These are phyloP conservation scores for Carapus acus DNA, from an alignment of 2,797 vertebrate genomes.

Conservation along the genomic window DNA sequence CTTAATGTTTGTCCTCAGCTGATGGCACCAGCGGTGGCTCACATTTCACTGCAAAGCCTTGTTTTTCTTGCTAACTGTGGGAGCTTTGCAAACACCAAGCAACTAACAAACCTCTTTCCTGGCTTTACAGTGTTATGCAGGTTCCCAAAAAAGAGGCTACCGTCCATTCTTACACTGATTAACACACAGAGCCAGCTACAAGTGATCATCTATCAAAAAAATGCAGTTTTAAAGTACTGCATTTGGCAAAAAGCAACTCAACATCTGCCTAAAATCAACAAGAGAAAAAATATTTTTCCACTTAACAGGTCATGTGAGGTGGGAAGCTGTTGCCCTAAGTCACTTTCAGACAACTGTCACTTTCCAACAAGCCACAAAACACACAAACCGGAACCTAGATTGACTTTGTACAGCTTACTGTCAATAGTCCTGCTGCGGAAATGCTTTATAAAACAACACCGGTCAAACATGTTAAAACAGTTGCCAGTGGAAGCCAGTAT, in stretches of 20 bases:
- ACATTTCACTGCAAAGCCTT: slow-evolving; percentile 19
- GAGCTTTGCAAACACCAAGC: slow-evolving; percentile 9
- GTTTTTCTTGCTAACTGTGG: slow-evolving; percentile 5
- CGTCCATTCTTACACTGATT: slow-evolving; percentile 13
- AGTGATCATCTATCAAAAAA: slow-evolving; percentile 14
- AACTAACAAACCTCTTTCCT: slow-evolving; percentile 9
- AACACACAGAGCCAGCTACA: slow-evolving; percentile 10
- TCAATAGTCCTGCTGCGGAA: slow-evolving; percentile 13
- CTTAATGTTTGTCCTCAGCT: not conserved
- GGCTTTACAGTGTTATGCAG: slow-evolving; percentile 32
- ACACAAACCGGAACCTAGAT: slow-evolving; percentile 12
- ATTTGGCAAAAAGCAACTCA: slow-evolving; percentile 14
- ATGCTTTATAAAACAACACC: not conserved
- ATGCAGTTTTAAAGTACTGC: slow-evolving; percentile 56
- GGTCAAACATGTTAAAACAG: too few relatives aligned
- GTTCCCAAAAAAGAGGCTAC: slow-evolving; percentile 4
- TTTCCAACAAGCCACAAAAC: not conserved
- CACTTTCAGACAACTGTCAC: not conserved
- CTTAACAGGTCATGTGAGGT: not conserved
- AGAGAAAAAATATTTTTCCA: not conserved
- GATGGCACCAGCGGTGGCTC: not conserved
- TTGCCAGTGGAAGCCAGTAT: too few relatives aligned
- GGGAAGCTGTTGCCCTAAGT: slow-evolving; percentile 3
- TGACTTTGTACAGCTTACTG: not conserved
- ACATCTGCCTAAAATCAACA: not conserved